These are phyloP conservation scores for Frankliniella intonsa DNA, from an alignment of 2,888 invertebrate species.

Conservation along the genomic window DNA sequence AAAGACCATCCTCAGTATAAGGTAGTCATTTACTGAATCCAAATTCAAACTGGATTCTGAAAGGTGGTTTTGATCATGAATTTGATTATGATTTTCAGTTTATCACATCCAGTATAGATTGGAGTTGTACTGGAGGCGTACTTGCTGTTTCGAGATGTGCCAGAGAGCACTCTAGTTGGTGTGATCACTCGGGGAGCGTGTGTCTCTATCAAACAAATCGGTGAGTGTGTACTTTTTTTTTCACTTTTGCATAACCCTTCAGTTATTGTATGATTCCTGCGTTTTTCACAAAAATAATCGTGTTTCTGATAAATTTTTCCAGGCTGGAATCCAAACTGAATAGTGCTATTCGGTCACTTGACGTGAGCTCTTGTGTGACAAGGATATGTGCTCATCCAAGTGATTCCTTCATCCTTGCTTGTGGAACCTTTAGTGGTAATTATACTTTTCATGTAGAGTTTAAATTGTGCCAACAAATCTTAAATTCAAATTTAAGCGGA, in stretches of 20 bases:
- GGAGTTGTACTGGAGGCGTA: slow-evolving; percentile 4
- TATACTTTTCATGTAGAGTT: not conserved
- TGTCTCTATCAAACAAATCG: not conserved
- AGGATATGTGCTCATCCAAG: not conserved
- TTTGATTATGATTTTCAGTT: not conserved
- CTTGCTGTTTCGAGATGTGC: not conserved
- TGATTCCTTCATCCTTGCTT: slow-evolving; percentile 12
- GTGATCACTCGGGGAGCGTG: not conserved
- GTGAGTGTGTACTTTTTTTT: not conserved
- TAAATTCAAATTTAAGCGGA: not conserved
- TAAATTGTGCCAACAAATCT: not conserved
- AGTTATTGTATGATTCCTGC: not conserved
- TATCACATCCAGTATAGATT: not conserved
- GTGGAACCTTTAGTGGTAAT: slow-evolving; percentile 7
- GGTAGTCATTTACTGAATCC: not conserved
- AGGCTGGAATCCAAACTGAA: not conserved
- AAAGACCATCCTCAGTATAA: not conserved
- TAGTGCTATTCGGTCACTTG: not conserved
- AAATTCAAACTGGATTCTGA: not conserved
- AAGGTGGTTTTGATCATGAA: not conserved
- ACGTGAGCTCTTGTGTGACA: not conserved
- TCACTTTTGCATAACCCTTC: not conserved
- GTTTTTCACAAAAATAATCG: not conserved
- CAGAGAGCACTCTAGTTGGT: not conserved
- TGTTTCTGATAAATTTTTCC: not conserved